Evolutionary conservation across 2,888 invertebrate species (phyloP), one percentile per base, ranked within the genome.

Genomic region (Drosophila trichaetosa): DNA sequence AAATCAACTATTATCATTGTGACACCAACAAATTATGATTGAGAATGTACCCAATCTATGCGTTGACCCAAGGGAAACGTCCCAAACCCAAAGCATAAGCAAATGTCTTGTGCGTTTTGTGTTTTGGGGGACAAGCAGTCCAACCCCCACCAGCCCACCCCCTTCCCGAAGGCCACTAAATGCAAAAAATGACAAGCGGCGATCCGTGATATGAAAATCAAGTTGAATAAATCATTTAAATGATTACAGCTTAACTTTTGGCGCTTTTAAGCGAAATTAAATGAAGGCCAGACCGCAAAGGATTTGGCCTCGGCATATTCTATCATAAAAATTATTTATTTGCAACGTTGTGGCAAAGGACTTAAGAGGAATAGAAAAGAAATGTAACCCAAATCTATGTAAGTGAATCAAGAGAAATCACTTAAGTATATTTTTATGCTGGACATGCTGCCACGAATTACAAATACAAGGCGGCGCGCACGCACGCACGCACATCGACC

Each of bases 301-400:
- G 31, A 56, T 69, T 54, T 56, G 52, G 46, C 31, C 8, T 0
- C 21, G 71, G 67, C 61, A 69, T 65, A 79, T 71, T 79, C 87
- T 68, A 80, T 82, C 86, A 89, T 84, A 90, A 87, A 89, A 89
- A 90, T 87, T 87, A 87, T 87, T 87, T 87, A 87, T 87, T 90
- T 90, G 90, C 79, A 64, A 40, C 61, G 46, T 33, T 58, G 65
- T 54, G 75, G 76, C 65, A 62, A 46, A 57, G 46, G 60, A 64
- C 67, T 69, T 59, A 61, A 51, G 69, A 73, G 71, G 33, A 72
- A 65, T 72, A 73, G 80, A 82, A 81, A 75, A 81, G 79, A 89
- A 89, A 87, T 87, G 90, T 90, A 89, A 90, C 90, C 89, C 89
- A 87, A 89, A 87, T 87, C 89, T 90, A 85, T 85, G 88, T 86